Evolutionary conservation across 2,113 vertebrate genomes (phyloP).

Genomic region (Gambusia affinis): DNA sequence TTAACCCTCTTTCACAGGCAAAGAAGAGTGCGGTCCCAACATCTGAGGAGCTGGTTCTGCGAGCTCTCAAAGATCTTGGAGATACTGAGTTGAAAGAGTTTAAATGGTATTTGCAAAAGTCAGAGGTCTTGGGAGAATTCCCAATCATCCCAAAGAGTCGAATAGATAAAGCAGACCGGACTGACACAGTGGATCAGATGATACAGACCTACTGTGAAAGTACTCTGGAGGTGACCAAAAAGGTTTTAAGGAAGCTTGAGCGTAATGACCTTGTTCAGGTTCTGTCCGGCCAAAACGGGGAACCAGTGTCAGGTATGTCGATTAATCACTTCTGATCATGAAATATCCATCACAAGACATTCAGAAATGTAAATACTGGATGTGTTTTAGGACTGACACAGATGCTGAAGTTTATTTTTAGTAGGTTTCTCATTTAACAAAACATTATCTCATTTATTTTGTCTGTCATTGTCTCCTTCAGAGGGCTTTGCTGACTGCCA

Average conservation of each 20-base stretch:
- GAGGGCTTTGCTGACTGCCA: slow-evolving; percentile 15
- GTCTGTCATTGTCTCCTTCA: neutral
- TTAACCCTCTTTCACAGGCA: slow-evolving; percentile 4
- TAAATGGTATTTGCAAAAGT: slow-evolving; percentile 33
- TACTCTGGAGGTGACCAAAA: slow-evolving; percentile 19
- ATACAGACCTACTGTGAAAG: slow-evolving; percentile 31
- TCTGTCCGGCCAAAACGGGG: slow-evolving; percentile 7
- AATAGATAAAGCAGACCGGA: slow-evolving; percentile 24
- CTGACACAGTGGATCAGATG: slow-evolving; percentile 30
- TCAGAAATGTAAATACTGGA: neutral
- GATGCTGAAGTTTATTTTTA: neutral
- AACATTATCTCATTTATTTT: neutral
- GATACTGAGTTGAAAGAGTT: slow-evolving; percentile 29
- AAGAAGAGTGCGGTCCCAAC: neutral
- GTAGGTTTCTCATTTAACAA: neutral
- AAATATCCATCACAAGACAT: neutral
- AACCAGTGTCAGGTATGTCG: slow-evolving; percentile 10
- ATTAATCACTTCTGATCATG: neutral
- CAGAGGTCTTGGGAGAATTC: slow-evolving; percentile 14
- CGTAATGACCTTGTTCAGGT: slow-evolving; percentile 16
- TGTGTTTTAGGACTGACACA: too few species aligned
- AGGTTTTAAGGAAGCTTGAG: slow-evolving; percentile 15
- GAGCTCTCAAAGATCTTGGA: slow-evolving; percentile 24
- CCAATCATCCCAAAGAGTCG: slow-evolving; percentile 21
- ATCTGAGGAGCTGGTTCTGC: slow-evolving; percentile 21